These are phyloP conservation scores for Platyura marginata DNA, from an alignment of 1,140 invertebrate genomes.

Conservation along the genomic window DNA sequence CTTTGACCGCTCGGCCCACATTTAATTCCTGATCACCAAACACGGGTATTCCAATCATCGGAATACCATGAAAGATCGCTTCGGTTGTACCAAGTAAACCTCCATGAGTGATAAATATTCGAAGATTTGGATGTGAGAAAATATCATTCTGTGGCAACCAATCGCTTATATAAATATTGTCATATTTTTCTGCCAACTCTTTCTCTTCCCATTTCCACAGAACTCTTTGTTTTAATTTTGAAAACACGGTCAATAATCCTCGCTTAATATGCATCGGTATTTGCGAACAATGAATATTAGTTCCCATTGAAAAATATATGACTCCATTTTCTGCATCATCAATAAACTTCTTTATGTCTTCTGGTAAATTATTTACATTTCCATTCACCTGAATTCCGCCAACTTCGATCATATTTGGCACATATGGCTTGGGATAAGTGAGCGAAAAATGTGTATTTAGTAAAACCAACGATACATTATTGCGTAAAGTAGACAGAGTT, in stretches of 20 bases:
- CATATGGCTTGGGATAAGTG: constrained; percentile 28
- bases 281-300: constrained; percentile 17
- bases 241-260: constrained; percentile 29
- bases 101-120: constrained; percentile 26
- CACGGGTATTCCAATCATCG: constrained; percentile 40
- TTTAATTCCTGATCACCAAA: constrained; percentile 40
- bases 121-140: constrained; percentile 22
- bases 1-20: constrained; percentile 19
- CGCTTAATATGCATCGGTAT: constrained; percentile 14
- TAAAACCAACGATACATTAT: constrained; percentile 27
- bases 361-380: constrained; percentile 26
- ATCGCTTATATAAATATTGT: constrained; percentile 30
- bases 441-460: constrained; percentile 33
- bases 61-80: constrained; percentile 37
- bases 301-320: constrained; percentile 35
- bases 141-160: constrained; percentile 44
- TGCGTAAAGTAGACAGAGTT: constrained; percentile 9
- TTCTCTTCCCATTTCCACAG: constrained; percentile 29
- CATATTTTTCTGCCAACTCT: constrained; percentile 32
- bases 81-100: constrained; percentile 42
- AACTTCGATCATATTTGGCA: constrained; percentile 30
- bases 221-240: constrained; percentile 29
- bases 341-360: constrained; percentile 17
- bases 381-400: constrained; percentile 30
- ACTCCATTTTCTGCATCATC: constrained; percentile 28